phyloP scores from a whole-genome alignment of 2,888 invertebrate species.

The Drosophila greeni region DNA sequence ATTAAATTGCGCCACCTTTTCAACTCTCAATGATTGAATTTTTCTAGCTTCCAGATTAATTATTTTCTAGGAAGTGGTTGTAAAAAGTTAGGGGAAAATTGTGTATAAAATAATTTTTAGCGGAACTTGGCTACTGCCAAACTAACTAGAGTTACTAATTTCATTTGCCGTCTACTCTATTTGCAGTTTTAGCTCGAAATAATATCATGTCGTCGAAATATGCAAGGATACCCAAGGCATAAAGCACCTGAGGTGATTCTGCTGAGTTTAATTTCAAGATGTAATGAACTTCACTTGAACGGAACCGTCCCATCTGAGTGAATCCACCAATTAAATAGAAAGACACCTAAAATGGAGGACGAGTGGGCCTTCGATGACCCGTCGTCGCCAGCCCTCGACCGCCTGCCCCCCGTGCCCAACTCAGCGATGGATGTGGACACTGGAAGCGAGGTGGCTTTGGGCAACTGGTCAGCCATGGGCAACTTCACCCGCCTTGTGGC shows the following conservation, averaged over 20 bases:
- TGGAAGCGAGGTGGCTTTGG: conserved; percentile 30
- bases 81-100: background rate
- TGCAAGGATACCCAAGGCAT: background rate
- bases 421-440: conserved; percentile 17
- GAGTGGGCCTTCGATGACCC: conserved; percentile 25
- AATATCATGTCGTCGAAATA: background rate
- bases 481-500: conserved; percentile 56
- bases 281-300: background rate
- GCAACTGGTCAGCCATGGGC: conserved; percentile 49
- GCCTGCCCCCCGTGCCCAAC: conserved; percentile 18
- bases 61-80: background rate
- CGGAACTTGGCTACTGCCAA: background rate
- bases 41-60: background rate
- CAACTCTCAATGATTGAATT: background rate
- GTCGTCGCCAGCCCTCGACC: conserved; percentile 7
- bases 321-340: background rate
- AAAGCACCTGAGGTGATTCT: background rate
- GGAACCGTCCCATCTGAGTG: conserved; percentile 10
- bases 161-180: accelerated
- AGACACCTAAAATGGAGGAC: background rate
- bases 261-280: conserved; percentile 1
- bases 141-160: background rate
- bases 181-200: conserved; percentile 9
- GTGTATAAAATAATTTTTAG: background rate
- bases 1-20: background rate